phyloP scores from a whole-genome alignment of 2,113 vertebrate genomes.

The Pomatorhinus ruficollis region DNA sequence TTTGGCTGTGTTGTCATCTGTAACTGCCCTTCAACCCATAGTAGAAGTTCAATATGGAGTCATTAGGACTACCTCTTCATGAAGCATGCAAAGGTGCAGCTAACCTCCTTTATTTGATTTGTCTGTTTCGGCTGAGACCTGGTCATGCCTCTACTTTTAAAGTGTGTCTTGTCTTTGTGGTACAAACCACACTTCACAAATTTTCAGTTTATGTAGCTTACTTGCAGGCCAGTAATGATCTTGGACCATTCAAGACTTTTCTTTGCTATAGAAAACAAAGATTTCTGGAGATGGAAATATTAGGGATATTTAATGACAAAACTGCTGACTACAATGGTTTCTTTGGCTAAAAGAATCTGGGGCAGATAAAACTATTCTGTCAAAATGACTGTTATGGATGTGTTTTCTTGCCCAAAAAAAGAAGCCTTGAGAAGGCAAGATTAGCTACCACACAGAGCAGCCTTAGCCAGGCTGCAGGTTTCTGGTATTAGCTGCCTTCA shows the following conservation, averaged over 20 bases:
- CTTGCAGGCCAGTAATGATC: not conserved
- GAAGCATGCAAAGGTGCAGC: not conserved
- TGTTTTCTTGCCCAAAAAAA: not conserved
- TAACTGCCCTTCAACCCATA: not conserved
- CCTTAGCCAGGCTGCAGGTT: not conserved
- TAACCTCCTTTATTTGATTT: not conserved
- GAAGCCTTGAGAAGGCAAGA: not conserved
- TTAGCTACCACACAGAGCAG: not conserved
- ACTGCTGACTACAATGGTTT: not conserved
- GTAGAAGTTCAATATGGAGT: not conserved
- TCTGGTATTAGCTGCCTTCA: not conserved
- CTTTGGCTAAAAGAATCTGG: not conserved
- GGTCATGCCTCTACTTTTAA: not conserved
- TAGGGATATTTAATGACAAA: not conserved
- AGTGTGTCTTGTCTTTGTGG: not conserved
- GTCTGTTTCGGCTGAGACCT: not conserved
- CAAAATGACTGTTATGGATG: rapidly evolving
- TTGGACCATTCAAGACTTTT: not conserved
- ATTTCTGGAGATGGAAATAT: not conserved
- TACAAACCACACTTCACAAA: not conserved
- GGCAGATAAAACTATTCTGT: not conserved
- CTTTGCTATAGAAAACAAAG: not conserved
- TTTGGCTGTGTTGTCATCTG: not conserved
- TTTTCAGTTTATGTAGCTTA: not conserved
- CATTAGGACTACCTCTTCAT: not conserved